Evolutionary conservation across 2,888 invertebrate species (phyloP).

Genomic region (Thecophora atra): DNA sequence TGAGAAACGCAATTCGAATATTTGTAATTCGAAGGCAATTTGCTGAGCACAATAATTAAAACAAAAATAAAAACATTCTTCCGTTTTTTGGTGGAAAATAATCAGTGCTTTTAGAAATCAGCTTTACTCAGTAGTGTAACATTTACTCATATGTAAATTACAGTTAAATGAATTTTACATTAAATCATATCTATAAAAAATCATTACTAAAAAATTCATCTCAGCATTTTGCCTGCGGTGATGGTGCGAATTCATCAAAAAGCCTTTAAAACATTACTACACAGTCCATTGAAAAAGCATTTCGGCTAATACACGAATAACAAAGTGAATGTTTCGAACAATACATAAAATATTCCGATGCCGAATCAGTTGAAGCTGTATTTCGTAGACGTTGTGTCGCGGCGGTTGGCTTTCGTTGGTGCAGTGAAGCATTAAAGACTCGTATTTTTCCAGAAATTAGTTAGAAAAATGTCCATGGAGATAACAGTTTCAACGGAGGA

Average conservation of each 20-base stretch:
- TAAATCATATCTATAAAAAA: too few relatives aligned
- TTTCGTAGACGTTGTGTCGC: not conserved
- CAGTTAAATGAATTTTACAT: too few relatives aligned
- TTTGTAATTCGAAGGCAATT: not conserved
- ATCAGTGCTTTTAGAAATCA: not conserved
- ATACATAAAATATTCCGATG: not conserved
- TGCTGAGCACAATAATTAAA: not conserved
- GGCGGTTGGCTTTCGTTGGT: not conserved
- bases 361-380: not conserved
- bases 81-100: too few relatives aligned
- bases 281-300: not conserved
- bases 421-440: not conserved
- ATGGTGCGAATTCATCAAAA: too few relatives aligned
- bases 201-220: not conserved
- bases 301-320: not conserved
- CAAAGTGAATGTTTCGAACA: not conserved
- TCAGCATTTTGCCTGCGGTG: not conserved
- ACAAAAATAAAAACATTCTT: too few relatives aligned
- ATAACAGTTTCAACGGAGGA: slow-evolving; percentile 53
- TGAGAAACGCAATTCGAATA: too few relatives aligned
- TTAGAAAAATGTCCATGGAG: slow-evolving; percentile 21
- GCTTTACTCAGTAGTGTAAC: too few relatives aligned
- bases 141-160: not conserved
- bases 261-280: not conserved
- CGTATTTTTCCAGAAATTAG: too few relatives aligned